Evolutionary conservation across 2,888 invertebrate species (phyloP), one percentile per base, ranked within the genome.

Genomic region (Lydus trimaculatus): DNA sequence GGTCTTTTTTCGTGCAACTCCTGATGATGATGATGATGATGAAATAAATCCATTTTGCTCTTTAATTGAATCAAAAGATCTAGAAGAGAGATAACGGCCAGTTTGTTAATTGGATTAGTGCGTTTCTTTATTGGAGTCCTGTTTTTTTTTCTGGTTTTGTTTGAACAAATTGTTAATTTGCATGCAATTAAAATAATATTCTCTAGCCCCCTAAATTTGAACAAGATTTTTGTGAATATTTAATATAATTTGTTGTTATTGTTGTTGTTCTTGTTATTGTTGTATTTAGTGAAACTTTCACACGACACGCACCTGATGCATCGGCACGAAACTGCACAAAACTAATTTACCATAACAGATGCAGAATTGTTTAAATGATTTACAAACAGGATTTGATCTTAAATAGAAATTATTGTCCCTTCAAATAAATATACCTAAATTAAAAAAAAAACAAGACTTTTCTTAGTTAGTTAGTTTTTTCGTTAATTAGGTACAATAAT

Each of bases 111-210:
- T 70, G 60, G 70, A 70, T 67, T 65, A 67, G 72, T 64, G 56
- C 65, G 65, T 66, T 71, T 65, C 63, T 65, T 69, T 68, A 67
- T 69, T 63, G 58, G 60, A 60, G 65, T 61, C 67, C 63, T 64
- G 52, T 62, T 31, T 33, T n/a, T 1, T 61, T 61, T 64, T 64
- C 67, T 63, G 33, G 62, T 25, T n/a, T n/a, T n/a, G n/a, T n/a
- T 7, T 23, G 64, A 69, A 71, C 75, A 78, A 77, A 78, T 78
- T 78, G 72, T 74, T 74, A 74, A 78, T 78, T 78, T 77, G 78
- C 78, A 78, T 77, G 77, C 73, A 67, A 33, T 20, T 20, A 33
- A 61, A 39, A 28, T 60, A 25, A 33, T 58, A 43, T 1, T 11
- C 17, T 9, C 2, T n/a, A n/a, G n/a, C 28, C 9, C 11, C 33